Base-by-base conservation (phyloP, 35 echinoderm and acorn worm genomes). In the Ophiothrix spiculata region DNA sequence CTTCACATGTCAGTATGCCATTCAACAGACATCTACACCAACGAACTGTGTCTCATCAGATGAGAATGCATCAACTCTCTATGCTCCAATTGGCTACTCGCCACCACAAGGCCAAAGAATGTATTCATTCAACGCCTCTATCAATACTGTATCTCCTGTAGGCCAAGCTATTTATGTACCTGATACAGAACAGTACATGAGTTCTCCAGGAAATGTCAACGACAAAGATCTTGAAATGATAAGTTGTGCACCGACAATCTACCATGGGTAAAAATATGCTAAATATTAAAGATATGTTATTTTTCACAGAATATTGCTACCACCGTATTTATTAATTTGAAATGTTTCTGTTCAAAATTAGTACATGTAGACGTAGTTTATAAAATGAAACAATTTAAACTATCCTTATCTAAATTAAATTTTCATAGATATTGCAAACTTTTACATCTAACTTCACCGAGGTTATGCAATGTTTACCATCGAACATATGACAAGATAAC, bases 1-100 rank as follows among this genome's bases (percentile, higher is more conserved):
- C 41, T 90, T 77, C 80, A 82, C 73, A 29, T 90, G 88, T 74
- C 88, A 90, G 40, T 90, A 84, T n/a, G 45, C 54, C 32, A 17
- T 34, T 10, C 81, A 32, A 69, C 31, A 60, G 29, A 11, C 45
- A 64, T 32, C 29, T 15, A 33, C 81, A 64, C 15, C 45, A 32
- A 15, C 81, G 36, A 60, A 54, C 54, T 60, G 45, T 64, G 37
- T 60, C 34, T 35, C 81, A 54, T 17, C 29, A 39, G 31, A 37
- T 56, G 35, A 60, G 49, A 60, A 84, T 84, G 81, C 34, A 63
- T 56, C 35, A 37, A 35, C 46, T 60, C 34, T 64, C 3, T 63
- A 84, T 37, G 15, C 81, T 64, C 14, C 54, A 28, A 36, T 37
- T 28, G 81, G 35, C 36, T 54, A 84, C 54, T 25, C 63, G 6